phyloP scores from a whole-genome alignment of 2,797 vertebrate genomes.

The Fringilla coelebs region DNA sequence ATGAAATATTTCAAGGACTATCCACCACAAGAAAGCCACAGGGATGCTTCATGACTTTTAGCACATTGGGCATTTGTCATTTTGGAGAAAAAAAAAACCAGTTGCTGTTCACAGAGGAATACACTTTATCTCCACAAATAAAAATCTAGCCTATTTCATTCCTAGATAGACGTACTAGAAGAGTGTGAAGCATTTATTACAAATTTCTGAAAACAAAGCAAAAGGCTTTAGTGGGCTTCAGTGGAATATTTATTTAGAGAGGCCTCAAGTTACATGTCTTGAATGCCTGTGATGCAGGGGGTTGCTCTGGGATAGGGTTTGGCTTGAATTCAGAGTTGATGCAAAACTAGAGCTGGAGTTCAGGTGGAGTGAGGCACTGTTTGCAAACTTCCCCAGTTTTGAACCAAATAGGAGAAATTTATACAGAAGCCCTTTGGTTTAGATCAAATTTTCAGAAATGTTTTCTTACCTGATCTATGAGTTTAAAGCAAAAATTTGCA shows the following conservation, averaged over 20 bases:
- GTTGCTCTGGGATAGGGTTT: not conserved
- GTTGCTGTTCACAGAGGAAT: not conserved
- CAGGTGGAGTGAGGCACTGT: not conserved
- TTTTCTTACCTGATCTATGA: not conserved
- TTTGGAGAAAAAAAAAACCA: not conserved
- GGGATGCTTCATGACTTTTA: not conserved
- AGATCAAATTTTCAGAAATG: not conserved
- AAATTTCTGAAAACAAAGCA: not conserved
- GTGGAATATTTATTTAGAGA: not conserved
- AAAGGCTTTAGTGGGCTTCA: not conserved
- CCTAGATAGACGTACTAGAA: not conserved
- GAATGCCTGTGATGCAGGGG: not conserved
- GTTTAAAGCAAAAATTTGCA: not conserved
- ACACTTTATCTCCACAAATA: not conserved
- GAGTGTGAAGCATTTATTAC: not conserved
- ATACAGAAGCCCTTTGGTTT: not conserved
- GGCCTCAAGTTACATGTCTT: not conserved
- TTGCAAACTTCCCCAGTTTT: not conserved
- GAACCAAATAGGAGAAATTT: not conserved
- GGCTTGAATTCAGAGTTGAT: not conserved
- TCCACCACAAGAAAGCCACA: not conserved
- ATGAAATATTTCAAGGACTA: not conserved
- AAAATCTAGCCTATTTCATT: not conserved
- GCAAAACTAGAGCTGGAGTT: not conserved
- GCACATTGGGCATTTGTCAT: not conserved